Conservation (phyloP, 2,888 invertebrate species). For the Axea sp. region DNA sequence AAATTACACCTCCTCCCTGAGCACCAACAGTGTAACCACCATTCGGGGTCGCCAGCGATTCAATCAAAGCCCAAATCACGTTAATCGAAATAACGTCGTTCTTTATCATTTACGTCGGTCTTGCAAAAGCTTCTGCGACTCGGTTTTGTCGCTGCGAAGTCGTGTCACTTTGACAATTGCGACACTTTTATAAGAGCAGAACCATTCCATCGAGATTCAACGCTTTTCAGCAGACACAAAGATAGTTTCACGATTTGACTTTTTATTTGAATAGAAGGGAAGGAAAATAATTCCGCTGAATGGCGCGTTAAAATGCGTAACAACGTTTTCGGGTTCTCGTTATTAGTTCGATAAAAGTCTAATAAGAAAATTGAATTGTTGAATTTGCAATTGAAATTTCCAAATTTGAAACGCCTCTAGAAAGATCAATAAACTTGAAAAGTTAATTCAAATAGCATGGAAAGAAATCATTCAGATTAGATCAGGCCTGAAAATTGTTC, state of each 20-base stretch:
- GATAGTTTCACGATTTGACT: conserved; percentile 1
- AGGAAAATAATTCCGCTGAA: conserved; percentile 12
- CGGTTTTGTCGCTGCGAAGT: neutral
- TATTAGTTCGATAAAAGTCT: conserved; percentile 2
- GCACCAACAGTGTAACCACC: no score
- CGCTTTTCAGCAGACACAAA: conserved; percentile 2
- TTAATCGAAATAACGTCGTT: conserved; percentile 21
- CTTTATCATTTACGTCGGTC: conserved; percentile 20
- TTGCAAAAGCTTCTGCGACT: conserved; percentile 2
- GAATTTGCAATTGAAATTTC: conserved; percentile 1
- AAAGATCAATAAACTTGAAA: no score
- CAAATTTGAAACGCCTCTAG: no score
- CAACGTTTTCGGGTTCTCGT: neutral
- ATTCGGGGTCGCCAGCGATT: no score
- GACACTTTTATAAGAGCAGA: neutral
- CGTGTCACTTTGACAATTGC: neutral
- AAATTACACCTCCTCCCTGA: no score
- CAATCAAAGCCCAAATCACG: conserved; percentile 18
- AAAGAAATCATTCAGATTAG: no score
- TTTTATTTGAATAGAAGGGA: conserved; percentile 6
- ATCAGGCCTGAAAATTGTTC: no score
- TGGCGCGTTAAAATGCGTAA: conserved; percentile 4
- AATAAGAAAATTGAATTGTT: conserved; percentile 3
- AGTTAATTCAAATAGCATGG: no score
- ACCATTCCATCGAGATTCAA: neutral